phyloP scores from a whole-genome alignment of 2,888 invertebrate species.

The Pseudococcus viburni region DNA sequence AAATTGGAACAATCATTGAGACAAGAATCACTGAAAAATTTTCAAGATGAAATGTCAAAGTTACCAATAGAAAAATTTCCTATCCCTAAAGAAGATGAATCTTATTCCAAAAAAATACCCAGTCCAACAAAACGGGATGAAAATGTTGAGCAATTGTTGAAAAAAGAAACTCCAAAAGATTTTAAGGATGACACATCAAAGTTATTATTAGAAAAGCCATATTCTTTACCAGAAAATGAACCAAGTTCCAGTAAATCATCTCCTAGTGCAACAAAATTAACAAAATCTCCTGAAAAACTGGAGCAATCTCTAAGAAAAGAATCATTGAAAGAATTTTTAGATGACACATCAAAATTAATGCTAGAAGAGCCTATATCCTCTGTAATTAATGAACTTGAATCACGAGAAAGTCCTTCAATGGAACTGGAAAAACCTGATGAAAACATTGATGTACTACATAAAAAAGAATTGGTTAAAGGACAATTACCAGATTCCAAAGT shows the following conservation, averaged over 20 bases:
- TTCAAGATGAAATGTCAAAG: not conserved
- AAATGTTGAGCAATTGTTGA: not conserved
- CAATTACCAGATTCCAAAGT: not conserved
- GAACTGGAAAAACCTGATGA: not conserved
- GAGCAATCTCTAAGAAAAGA: not conserved
- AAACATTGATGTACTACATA: not conserved
- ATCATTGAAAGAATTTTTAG: constrained; percentile 11
- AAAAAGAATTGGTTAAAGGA: not conserved
- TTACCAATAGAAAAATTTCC: not conserved
- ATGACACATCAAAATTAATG: not conserved
- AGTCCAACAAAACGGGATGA: not conserved
- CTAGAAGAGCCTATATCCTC: not conserved
- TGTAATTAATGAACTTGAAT: not conserved
- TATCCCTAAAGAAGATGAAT: not conserved
- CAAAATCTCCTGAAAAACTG: not conserved
- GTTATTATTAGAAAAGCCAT: not conserved
- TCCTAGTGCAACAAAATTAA: not conserved
- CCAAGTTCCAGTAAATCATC: not conserved
- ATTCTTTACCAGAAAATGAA: not conserved
- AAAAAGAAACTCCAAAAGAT: not conserved
- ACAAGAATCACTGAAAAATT: not conserved
- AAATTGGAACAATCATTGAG: not conserved
- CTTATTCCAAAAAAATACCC: not conserved
- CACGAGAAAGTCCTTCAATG: not conserved
- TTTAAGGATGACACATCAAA: not conserved